These are phyloP conservation scores for Drosophila azteca DNA, from an alignment of 1,140 invertebrate species.

Conservation along the genomic window DNA sequence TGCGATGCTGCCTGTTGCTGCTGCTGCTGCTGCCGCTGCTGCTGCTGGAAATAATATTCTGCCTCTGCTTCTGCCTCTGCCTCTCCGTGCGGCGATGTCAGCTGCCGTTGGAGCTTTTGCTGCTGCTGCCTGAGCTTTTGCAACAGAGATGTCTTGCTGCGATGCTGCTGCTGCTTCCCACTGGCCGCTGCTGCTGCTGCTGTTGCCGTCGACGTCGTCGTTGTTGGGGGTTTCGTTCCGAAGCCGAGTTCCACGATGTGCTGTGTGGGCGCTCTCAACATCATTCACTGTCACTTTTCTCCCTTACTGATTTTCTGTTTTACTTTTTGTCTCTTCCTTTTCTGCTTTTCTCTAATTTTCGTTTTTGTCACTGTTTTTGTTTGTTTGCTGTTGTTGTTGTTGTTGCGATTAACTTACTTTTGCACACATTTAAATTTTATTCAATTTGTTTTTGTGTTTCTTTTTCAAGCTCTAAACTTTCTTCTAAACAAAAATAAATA, in stretches of 20 bases:
- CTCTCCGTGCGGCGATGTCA: slow-evolving; percentile 6
- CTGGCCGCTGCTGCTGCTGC: slow-evolving; percentile 21
- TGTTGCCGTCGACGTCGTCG: slow-evolving; percentile 19
- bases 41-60: slow-evolving; percentile 68
- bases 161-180: slow-evolving; percentile 33
- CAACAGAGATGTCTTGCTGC: slow-evolving; percentile 53
- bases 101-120: slow-evolving; percentile 38
- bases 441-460: slow-evolving; percentile 42
- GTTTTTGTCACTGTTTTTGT: slow-evolving; percentile 35
- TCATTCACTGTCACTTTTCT: slow-evolving; percentile 80
- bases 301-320: slow-evolving; percentile 34
- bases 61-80: slow-evolving; percentile 34
- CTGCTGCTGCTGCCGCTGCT: slow-evolving; percentile 33
- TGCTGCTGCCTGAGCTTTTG: slow-evolving; percentile 69
- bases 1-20: slow-evolving; percentile 22
- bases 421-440: slow-evolving; percentile 40
- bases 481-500: slow-evolving; percentile 32
- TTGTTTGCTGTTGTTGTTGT: slow-evolving; percentile 26
- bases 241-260: slow-evolving; percentile 78
- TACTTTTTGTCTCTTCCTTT: slow-evolving; percentile 24
- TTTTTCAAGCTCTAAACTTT: slow-evolving; percentile 42
- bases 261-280: slow-evolving; percentile 80
- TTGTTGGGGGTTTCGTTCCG: slow-evolving; percentile 49
- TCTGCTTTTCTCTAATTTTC: slow-evolving; percentile 29
- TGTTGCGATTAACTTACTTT: slow-evolving; percentile 27